phyloP scores from a whole-genome alignment of 2,888 invertebrate species.

The Thymelicus acteon region DNA sequence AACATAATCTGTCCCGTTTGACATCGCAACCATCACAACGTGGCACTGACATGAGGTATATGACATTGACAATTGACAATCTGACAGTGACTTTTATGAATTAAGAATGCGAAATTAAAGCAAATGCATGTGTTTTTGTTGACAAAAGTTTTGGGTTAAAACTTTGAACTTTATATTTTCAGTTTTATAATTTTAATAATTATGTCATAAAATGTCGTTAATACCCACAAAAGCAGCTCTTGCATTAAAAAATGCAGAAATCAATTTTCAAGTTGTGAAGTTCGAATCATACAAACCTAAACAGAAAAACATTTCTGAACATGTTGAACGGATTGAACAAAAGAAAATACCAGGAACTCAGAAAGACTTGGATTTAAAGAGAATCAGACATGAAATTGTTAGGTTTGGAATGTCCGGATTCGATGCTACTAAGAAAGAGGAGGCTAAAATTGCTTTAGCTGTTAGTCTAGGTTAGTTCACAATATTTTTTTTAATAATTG shows the following conservation, averaged over 20 bases:
- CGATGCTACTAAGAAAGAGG: conserved; percentile 87
- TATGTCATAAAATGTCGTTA: conserved; percentile 59
- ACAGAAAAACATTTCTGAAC: conserved; percentile 55
- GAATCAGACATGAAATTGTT: conserved; percentile 91
- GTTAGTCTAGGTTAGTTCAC: conserved; percentile 88
- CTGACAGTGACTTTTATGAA: too few species aligned
- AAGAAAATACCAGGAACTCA: conserved; percentile 47
- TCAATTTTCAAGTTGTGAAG: conserved; percentile 76
- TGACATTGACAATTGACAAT: too few species aligned
- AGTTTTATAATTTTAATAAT: background rate
- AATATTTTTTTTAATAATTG: too few species aligned
- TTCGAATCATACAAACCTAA: conserved; percentile 83
- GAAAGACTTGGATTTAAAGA: conserved; percentile 89
- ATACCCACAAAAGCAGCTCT: conserved; percentile 81
- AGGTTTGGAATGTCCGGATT: conserved; percentile 94
- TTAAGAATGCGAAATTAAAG: too few species aligned
- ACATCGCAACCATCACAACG: too few species aligned
- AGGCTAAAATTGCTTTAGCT: conserved; percentile 91
- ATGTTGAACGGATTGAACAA: conserved; percentile 44
- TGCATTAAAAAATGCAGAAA: conserved; percentile 69
- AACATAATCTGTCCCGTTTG: too few species aligned
- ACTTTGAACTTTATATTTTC: background rate
- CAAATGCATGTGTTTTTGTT: too few species aligned
- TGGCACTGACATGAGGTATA: too few species aligned
- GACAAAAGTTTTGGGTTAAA: background rate